Percentiles rank a stretch among this genome's conserved stretches.
These are phyloP conservation scores for Ardeotis arabs DNA, from an alignment of 2,113 vertebrate species.

Conservation along the genomic window DNA sequence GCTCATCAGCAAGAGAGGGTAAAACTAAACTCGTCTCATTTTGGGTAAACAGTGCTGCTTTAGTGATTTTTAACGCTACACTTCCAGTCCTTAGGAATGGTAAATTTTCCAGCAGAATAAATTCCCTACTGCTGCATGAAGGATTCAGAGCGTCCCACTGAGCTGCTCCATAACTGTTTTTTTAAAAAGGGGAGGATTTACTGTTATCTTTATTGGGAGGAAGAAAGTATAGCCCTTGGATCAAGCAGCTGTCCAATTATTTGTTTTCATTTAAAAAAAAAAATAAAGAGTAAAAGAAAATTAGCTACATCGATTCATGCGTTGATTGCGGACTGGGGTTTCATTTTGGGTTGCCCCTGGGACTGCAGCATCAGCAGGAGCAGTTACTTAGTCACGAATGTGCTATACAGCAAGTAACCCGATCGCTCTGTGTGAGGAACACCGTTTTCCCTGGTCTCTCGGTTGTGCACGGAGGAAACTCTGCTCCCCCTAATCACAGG, in stretches of 20 bases:
- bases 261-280: not conserved
- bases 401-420: not conserved
- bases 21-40: not conserved
- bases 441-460: not conserved
- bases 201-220: not conserved
- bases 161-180: not conserved
- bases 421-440: not conserved
- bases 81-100: not conserved
- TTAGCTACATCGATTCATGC: not conserved
- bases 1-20: not conserved
- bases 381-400: not conserved
- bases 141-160: not conserved
- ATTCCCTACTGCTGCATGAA: not conserved
- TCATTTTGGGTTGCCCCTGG: constrained; percentile 25
- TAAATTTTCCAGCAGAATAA: not conserved
- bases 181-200: not conserved
- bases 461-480: not conserved
- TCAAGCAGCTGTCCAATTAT: constrained; percentile 15
- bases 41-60: not conserved
- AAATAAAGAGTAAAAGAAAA: constrained; percentile 29
- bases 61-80: not conserved
- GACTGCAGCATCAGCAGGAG: not conserved
- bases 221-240: not conserved
- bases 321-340: constrained; percentile 38
- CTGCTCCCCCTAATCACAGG: not conserved